Conservation (phyloP, 2,888 invertebrate genomes). For the Dugesia japonica region DNA sequence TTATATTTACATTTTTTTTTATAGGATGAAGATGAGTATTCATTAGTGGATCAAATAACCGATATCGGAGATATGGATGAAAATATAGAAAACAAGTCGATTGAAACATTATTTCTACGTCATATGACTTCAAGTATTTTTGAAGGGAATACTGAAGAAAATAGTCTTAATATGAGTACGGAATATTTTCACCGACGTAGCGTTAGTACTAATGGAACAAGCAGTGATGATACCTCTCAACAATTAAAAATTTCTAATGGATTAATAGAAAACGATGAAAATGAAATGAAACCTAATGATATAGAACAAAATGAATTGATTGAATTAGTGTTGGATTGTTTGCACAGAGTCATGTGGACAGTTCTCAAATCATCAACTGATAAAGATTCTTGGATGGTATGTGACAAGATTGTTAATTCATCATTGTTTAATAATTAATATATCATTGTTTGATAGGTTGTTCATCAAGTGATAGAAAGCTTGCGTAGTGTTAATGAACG, state of each 20-base stretch:
- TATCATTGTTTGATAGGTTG: constrained; percentile 38
- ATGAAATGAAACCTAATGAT: not conserved
- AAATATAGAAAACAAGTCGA: not conserved
- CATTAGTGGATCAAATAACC: not conserved
- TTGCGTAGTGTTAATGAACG: constrained; percentile 53
- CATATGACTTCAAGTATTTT: not conserved
- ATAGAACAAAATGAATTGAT: not conserved
- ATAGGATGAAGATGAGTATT: not conserved
- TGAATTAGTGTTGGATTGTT: not conserved
- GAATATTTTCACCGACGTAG: not conserved
- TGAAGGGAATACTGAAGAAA: not conserved
- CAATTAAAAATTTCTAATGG: not conserved
- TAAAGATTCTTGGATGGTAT: constrained; percentile 40
- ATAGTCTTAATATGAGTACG: not conserved
- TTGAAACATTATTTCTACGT: not conserved
- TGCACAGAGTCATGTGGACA: constrained; percentile 25
- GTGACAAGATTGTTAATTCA: too few relatives aligned
- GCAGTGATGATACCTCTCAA: not conserved
- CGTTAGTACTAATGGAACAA: not conserved
- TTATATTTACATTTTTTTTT: too few relatives aligned
- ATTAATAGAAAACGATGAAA: not conserved
- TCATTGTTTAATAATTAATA: not conserved
- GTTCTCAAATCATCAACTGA: not conserved
- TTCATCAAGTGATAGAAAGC: constrained; percentile 55
- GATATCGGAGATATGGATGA: not conserved